Conservation (phyloP, 1,140 invertebrate species). For the Sinella curviseta region DNA sequence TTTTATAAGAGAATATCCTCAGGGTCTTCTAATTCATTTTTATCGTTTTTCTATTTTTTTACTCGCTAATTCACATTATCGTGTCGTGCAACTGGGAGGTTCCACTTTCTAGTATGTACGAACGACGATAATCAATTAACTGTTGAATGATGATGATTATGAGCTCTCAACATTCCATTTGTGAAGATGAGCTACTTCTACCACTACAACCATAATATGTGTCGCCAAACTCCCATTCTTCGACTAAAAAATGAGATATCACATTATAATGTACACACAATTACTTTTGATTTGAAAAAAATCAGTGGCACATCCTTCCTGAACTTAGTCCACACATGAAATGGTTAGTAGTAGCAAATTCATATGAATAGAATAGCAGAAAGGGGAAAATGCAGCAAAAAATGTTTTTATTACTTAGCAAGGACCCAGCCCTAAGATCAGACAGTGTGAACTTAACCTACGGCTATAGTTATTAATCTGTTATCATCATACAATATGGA, state of each 20-base stretch:
- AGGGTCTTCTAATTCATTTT: neutral
- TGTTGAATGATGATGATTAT: neutral
- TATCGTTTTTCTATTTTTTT: neutral
- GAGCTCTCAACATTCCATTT: neutral
- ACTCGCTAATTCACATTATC: neutral
- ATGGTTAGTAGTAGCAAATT: neutral
- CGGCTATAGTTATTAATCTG: neutral
- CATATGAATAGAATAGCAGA: neutral
- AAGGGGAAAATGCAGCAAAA: conserved; percentile 1
- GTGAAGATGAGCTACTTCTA: neutral
- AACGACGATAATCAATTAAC: neutral
- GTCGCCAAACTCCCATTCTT: neutral
- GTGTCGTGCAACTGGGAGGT: neutral
- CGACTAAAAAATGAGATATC: neutral
- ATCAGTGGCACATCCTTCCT: conserved; percentile 4
- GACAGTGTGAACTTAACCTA: conserved; percentile 25
- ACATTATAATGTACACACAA: neutral
- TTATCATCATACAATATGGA: neutral
- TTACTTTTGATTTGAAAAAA: neutral
- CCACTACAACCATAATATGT: neutral
- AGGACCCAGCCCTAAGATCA: conserved; percentile 17
- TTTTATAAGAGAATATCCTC: neutral
- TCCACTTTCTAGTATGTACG: neutral
- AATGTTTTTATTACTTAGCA: neutral
- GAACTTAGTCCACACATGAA: conserved; percentile 5